These are phyloP conservation scores for Troides helena DNA, from an alignment of 2,888 invertebrate species.

Conservation along the genomic window DNA sequence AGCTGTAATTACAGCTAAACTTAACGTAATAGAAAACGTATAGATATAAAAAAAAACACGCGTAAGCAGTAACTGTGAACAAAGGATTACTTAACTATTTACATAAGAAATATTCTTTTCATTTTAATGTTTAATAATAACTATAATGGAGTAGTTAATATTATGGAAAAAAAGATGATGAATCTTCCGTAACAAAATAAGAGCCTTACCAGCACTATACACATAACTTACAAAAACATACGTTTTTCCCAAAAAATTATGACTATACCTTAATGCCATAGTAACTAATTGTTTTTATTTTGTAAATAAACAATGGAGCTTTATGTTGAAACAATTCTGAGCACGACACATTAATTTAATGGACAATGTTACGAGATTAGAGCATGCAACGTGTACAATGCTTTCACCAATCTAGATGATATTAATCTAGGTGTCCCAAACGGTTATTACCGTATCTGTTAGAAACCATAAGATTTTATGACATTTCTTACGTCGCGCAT, in stretches of 20 bases:
- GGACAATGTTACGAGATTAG: not conserved
- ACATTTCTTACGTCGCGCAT: not conserved
- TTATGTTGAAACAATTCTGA: not conserved
- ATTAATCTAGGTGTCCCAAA: not conserved
- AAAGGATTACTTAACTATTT: too few relatives aligned
- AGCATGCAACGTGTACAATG: not conserved
- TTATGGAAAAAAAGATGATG: too few relatives aligned
- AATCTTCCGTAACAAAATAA: too few relatives aligned
- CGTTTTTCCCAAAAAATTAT: too few relatives aligned
- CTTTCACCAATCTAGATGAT: constrained; percentile 1
- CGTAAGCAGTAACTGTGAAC: too few relatives aligned
- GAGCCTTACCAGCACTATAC: too few relatives aligned
- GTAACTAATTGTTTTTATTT: not conserved
- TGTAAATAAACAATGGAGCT: not conserved
- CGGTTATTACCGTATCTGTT: not conserved
- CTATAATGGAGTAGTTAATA: too few relatives aligned
- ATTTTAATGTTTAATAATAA: too few relatives aligned
- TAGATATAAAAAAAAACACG: too few relatives aligned
- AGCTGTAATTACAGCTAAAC: too few relatives aligned
- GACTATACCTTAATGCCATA: not conserved
- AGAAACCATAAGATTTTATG: constrained; percentile 2
- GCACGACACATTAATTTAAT: not conserved
- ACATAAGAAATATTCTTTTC: too few relatives aligned
- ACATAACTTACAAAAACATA: not conserved
- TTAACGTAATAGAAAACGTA: too few relatives aligned